Conservation (phyloP, 2,888 invertebrate species). For the Amblyjoppa fuscipennis region DNA sequence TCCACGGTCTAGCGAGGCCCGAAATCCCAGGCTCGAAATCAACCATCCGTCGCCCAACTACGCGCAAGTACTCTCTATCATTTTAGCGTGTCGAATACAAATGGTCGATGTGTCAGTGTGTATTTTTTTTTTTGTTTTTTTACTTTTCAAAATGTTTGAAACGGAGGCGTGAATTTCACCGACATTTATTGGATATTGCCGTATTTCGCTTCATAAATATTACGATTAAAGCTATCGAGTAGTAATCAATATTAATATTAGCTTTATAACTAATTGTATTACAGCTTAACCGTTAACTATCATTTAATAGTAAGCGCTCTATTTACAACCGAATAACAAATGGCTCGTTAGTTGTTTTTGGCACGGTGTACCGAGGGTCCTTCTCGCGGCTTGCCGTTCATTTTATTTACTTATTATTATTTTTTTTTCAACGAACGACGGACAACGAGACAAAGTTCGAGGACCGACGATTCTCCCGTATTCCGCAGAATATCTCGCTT, state of each 20-base stretch:
- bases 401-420: background rate
- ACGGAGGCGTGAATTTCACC: conserved; percentile 59
- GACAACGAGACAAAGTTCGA: conserved; percentile 2
- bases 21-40: conserved; percentile 21
- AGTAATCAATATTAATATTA: conserved; percentile 81
- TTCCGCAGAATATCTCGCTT: conserved; percentile 12
- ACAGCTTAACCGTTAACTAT: conserved; percentile 67
- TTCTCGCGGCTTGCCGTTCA: background rate
- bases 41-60: conserved; percentile 13
- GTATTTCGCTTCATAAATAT: conserved; percentile 76
- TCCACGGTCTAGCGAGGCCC: conserved; percentile 35
- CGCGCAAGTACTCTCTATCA: conserved; percentile 6
- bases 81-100: conserved; percentile 58
- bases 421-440: background rate
- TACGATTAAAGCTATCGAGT: conserved; percentile 76
- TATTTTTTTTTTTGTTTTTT: conserved; percentile 9
- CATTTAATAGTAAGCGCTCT: conserved; percentile 77
- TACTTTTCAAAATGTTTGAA: conserved; percentile 25
- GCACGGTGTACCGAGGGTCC: background rate
- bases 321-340: conserved; percentile 84
- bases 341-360: conserved; percentile 64
- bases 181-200: conserved; percentile 69
- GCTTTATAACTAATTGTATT: conserved; percentile 79
- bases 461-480: conserved; percentile 12
- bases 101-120: conserved; percentile 40